A percentile compares a stretch with the other conserved stretches of the same genome.
phyloP scores from a whole-genome alignment of 2,888 invertebrate genomes.

The Hyles lineata region DNA sequence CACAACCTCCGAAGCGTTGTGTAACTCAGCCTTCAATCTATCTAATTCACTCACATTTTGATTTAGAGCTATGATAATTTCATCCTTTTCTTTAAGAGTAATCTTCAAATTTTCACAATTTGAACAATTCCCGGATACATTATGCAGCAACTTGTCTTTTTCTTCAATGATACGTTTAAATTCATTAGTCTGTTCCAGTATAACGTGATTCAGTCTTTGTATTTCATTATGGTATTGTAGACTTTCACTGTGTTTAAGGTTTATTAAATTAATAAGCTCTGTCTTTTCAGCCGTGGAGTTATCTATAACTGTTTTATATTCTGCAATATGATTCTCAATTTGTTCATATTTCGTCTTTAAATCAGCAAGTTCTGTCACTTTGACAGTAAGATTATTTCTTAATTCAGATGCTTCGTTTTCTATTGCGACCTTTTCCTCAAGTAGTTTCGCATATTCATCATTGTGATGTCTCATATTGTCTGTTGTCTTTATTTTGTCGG shows the following conservation, averaged over 20 bases:
- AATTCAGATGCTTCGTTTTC: slow-evolving; percentile 58
- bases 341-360: slow-evolving; percentile 52
- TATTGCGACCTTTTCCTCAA: slow-evolving; percentile 62
- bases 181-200: slow-evolving; percentile 81
- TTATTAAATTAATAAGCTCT: slow-evolving; percentile 89
- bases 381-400: slow-evolving; percentile 50
- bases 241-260: slow-evolving; percentile 93
- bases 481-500: slow-evolving; percentile 62
- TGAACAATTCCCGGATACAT: slow-evolving; percentile 51
- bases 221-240: slow-evolving; percentile 94
- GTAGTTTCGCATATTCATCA: slow-evolving; percentile 62
- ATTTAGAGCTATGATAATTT: slow-evolving; percentile 66
- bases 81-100: slow-evolving; percentile 71
- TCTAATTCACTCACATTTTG: slow-evolving; percentile 60
- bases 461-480: slow-evolving; percentile 59
- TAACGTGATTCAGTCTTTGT: slow-evolving; percentile 88
- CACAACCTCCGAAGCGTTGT: slow-evolving; percentile 84
- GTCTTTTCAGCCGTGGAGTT: slow-evolving; percentile 83
- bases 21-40: slow-evolving; percentile 73
- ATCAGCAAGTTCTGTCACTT: slow-evolving; percentile 59
- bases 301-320: slow-evolving; percentile 63
- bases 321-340: slow-evolving; percentile 57
- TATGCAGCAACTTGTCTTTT: slow-evolving; percentile 58
- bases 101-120: slow-evolving; percentile 63
- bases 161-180: slow-evolving; percentile 66